These are phyloP conservation scores for Sebastes kiyomatsui DNA, from an alignment of 2,797 vertebrate genomes.

Conservation along the genomic window DNA sequence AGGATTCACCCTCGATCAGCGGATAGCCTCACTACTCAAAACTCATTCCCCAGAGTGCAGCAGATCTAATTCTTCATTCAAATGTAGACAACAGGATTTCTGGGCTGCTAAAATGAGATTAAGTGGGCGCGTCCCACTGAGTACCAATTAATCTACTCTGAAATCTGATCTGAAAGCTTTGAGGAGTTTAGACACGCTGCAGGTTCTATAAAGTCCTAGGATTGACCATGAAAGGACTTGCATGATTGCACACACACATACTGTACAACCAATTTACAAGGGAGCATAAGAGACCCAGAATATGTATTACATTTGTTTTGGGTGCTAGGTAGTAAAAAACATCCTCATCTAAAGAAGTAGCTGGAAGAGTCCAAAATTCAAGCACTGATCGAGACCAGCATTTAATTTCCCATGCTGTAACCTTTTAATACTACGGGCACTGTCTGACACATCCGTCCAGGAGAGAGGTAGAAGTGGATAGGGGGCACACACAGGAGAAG, in stretches of 20 bases:
- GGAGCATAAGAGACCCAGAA: neutral
- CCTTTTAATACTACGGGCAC: neutral
- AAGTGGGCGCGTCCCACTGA: neutral
- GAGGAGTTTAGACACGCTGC: slow-evolving; percentile 12
- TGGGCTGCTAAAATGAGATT: slow-evolving; percentile 23
- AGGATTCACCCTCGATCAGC: neutral
- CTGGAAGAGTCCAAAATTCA: neutral
- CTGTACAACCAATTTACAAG: neutral
- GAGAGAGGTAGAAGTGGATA: neutral
- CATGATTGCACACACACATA: neutral
- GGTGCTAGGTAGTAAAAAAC: neutral
- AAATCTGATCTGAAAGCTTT: slow-evolving; percentile 42
- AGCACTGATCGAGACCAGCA: neutral
- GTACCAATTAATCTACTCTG: slow-evolving; percentile 30
- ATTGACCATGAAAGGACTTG: neutral
- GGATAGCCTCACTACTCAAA: neutral
- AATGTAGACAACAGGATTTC: slow-evolving; percentile 13
- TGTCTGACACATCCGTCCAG: neutral
- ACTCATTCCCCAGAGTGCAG: neutral
- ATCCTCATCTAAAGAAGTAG: neutral
- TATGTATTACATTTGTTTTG: neutral
- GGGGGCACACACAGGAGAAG: neutral
- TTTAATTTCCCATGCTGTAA: neutral
- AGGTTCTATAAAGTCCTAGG: neutral
- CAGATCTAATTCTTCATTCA: neutral